Evolutionary conservation across 2,113 vertebrate species (phyloP).

Genomic region (Pygoscelis adeliae): DNA sequence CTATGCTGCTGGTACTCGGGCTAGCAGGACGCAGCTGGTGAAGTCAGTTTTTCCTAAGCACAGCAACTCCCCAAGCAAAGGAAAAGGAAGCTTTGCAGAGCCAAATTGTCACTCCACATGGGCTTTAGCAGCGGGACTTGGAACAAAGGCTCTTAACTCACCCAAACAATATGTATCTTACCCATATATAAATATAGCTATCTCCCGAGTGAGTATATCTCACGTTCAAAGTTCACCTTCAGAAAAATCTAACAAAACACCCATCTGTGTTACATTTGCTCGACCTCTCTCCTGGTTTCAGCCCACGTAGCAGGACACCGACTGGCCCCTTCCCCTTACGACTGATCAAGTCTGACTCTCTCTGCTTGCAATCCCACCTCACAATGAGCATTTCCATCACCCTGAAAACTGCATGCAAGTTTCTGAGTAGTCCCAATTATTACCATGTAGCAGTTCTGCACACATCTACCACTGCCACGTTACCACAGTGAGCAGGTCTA

Average conservation of each 20-base stretch:
- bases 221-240: slow-evolving; percentile 32
- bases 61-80: not conserved
- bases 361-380: not conserved
- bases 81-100: slow-evolving; percentile 53
- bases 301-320: fast-evolving
- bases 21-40: not conserved
- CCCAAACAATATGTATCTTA: slow-evolving; percentile 1
- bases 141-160: slow-evolving; percentile 41
- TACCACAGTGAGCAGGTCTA: fast-evolving
- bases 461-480: fast-evolving
- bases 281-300: not conserved
- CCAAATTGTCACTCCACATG: not conserved
- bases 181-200: not conserved
- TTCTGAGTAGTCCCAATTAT: not conserved
- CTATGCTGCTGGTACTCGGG: not conserved
- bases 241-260: not conserved
- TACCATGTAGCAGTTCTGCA: not conserved
- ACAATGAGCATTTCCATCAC: not conserved
- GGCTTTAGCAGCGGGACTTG: not conserved
- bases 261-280: not conserved
- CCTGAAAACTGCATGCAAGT: not conserved
- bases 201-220: not conserved
- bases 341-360: not conserved
- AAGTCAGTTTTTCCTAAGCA: not conserved
- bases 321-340: not conserved